phyloP scores from a whole-genome alignment of 1,140 invertebrate genomes.

The Musca vetustissima region DNA sequence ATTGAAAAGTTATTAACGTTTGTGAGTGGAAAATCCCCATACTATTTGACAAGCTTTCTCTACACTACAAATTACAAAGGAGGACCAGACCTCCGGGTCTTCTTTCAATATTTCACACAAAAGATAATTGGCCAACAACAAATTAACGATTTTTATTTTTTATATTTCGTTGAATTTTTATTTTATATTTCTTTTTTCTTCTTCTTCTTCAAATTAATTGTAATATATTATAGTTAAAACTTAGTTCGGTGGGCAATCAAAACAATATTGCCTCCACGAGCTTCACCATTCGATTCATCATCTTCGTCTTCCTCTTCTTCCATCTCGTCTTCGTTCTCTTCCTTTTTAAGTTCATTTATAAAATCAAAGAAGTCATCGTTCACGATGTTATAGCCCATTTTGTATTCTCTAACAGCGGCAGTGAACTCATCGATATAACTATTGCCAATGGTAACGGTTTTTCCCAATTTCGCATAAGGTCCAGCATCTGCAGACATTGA shows the following conservation, averaged over 20 bases:
- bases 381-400: slow-evolving; percentile 42
- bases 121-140: too few species aligned
- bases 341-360: slow-evolving; percentile 32
- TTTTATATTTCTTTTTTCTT: background rate
- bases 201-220: background rate
- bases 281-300: slow-evolving; percentile 11
- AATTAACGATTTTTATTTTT: too few species aligned
- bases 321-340: slow-evolving; percentile 28
- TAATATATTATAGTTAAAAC: background rate
- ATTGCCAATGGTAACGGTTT: slow-evolving; percentile 39
- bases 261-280: slow-evolving; percentile 35
- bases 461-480: slow-evolving; percentile 47
- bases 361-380: slow-evolving; percentile 50
- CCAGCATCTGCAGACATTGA: slow-evolving; percentile 46
- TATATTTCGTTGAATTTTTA: background rate
- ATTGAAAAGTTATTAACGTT: too few species aligned
- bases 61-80: too few species aligned
- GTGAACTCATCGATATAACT: slow-evolving; percentile 50
- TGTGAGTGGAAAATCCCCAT: too few species aligned
- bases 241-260: slow-evolving; percentile 43
- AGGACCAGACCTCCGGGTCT: too few species aligned
- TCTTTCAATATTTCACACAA: too few species aligned
- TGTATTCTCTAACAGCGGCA: slow-evolving; percentile 39
- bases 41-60: too few species aligned
- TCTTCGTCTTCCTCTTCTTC: slow-evolving; percentile 28